A percentile compares a stretch with the other conserved stretches of the same genome.
Evolutionary conservation across 2,797 vertebrate species (phyloP).

Genomic region (Channa striata): DNA sequence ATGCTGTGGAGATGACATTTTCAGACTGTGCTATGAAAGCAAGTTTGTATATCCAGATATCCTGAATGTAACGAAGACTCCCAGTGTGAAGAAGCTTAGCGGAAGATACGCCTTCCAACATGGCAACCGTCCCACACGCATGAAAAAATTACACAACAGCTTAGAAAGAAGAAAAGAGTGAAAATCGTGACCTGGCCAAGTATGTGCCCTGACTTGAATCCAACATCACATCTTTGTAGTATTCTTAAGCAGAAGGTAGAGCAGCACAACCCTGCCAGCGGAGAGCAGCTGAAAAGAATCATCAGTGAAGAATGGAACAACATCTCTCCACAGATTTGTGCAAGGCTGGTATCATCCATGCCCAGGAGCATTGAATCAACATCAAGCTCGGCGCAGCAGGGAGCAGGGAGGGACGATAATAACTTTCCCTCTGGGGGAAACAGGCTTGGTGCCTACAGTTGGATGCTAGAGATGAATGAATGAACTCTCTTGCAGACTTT

Average conservation of each 20-base stretch:
- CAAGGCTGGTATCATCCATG: neutral
- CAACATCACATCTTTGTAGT: neutral
- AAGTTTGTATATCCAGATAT: neutral
- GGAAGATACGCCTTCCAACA: neutral
- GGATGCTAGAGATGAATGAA: neutral
- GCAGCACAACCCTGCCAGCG: neutral
- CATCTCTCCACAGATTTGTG: neutral
- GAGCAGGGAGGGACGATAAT: neutral
- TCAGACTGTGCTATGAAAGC: neutral
- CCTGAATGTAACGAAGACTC: neutral
- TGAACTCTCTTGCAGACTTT: neutral
- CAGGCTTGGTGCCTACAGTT: neutral
- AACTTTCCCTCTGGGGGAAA: neutral
- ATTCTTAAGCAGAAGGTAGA: neutral
- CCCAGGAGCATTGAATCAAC: neutral
- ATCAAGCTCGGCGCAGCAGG: neutral
- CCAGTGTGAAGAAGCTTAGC: neutral
- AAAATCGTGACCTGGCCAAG: slow-evolving; percentile 1
- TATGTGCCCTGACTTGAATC: neutral
- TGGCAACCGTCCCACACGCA: neutral
- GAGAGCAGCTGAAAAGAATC: neutral
- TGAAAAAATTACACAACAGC: neutral
- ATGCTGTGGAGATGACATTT: neutral
- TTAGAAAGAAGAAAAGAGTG: neutral
- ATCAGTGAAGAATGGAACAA: neutral